Evolutionary conservation across 2,797 vertebrate genomes (phyloP), one percentile per base, ranked within the genome.

Genomic region (Sciaenops ocellatus): DNA sequence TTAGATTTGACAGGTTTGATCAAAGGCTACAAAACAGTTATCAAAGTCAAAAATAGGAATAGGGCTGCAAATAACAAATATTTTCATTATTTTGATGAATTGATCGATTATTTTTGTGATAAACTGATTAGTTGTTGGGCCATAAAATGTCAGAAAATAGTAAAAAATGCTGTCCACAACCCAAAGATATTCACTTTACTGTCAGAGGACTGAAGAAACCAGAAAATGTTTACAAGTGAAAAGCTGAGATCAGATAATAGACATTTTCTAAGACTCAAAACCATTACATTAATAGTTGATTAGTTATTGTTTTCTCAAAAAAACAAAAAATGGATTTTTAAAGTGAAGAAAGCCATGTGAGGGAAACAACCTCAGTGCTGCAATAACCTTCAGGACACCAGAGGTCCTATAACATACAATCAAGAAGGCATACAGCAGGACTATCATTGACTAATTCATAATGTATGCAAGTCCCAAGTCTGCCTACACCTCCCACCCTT

Each of bases 1-100:
- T 69, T 69, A 22, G 8, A 10, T 60, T 70, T 10, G 26, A 68
- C 63, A 61, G 56, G n/a, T 61, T 57, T 1, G 56, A 70, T 75
- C 17, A 59, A 50, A 34, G 41, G 48, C 8, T 50, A 20, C 8
- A 41, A 18, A 62, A 24, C 13, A 59, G 34, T 44, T 9, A 51
- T 34, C 5, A 44, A 22, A 1, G 18, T 44, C 10, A 38, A 18
- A 48, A 68, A 8, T 6, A 44, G 34, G 3, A 41, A 38, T 38
- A 38, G 34, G 34, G 34, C 8, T 38, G 8, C 34, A 9, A 38
- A 38, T 38, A 38, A 38, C 34, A 38, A 9, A 38, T 9, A 8
- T 34, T 34, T 34, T 34, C 34, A 34, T 34, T 9, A 38, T 38
- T 9, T 38, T 38, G 34, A 38, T 9, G 2, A 38, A 38, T 8